Percentiles rank a stretch among this genome's conserved stretches.
Conservation (phyloP, 2,888 invertebrate genomes). For the Spodoptera littoralis region DNA sequence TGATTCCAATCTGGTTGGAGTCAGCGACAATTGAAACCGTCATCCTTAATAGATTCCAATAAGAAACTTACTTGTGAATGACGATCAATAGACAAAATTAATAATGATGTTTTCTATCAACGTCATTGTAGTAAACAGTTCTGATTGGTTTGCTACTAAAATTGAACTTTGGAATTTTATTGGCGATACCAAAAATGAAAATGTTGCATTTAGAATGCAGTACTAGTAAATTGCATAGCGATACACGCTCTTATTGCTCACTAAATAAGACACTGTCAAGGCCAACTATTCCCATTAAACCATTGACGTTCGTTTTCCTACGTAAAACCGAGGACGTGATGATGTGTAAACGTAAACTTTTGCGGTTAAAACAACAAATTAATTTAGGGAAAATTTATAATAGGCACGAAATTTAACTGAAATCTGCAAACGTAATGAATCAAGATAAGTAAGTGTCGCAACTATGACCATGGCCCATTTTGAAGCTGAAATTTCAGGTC, state of each 20-base stretch:
- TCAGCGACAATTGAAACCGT: constrained; percentile 57
- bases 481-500: constrained; percentile 55
- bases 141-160: constrained; percentile 12
- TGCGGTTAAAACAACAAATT: neutral
- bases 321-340: constrained; percentile 6
- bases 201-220: constrained; percentile 3
- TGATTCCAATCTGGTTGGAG: constrained; percentile 67
- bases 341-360: neutral
- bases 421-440: constrained; percentile 55
- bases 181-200: too few relatives aligned
- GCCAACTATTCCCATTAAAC: too few relatives aligned
- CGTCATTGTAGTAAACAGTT: constrained; percentile 33
- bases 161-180: constrained; percentile 10
- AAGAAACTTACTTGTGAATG: constrained; percentile 47
- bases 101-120: constrained; percentile 33
- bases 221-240: too few relatives aligned
- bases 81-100: constrained; percentile 34
- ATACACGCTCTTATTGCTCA: too few relatives aligned
- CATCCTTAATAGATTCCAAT: constrained; percentile 57
- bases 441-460: constrained; percentile 56
- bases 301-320: too few relatives aligned
- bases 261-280: too few relatives aligned
- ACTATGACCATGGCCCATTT: constrained; percentile 79
- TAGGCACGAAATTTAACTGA: constrained; percentile 30
- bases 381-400: constrained; percentile 6